These are phyloP conservation scores for Oryzias curvinotus DNA, from an alignment of 2,113 vertebrate genomes.

Conservation along the genomic window DNA sequence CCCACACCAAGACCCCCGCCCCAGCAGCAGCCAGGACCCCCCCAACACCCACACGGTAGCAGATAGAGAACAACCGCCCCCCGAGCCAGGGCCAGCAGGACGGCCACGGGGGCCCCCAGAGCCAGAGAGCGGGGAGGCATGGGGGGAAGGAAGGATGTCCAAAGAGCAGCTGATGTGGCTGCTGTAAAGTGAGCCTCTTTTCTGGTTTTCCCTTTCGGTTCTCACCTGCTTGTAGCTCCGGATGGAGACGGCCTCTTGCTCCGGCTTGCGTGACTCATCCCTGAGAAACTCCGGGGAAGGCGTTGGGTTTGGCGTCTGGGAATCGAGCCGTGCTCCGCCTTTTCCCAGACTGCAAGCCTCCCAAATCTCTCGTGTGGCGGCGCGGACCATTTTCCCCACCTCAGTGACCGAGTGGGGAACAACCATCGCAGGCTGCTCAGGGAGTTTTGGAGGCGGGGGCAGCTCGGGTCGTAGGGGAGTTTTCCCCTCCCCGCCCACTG, in stretches of 20 bases:
- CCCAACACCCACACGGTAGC: too few relatives aligned
- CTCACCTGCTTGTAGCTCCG: constrained; percentile 89
- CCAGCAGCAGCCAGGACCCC: too few relatives aligned
- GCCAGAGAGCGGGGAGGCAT: too few relatives aligned
- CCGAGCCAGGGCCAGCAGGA: too few relatives aligned
- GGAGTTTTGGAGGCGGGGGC: constrained; percentile 75
- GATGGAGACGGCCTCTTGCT: constrained; percentile 80
- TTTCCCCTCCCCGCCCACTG: constrained; percentile 53
- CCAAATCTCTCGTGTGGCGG: constrained; percentile 89
- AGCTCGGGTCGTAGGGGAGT: constrained; percentile 79
- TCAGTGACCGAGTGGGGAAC: constrained; percentile 87
- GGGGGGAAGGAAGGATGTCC: too few relatives aligned
- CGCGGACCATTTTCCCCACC: constrained; percentile 86
- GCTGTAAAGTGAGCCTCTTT: neutral
- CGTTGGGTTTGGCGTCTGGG: constrained; percentile 55
- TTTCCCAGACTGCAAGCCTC: constrained; percentile 80
- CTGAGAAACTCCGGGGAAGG: constrained; percentile 74
- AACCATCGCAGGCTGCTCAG: constrained; percentile 83
- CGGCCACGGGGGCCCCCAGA: too few relatives aligned
- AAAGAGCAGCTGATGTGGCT: too few relatives aligned
- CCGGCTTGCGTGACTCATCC: constrained; percentile 64
- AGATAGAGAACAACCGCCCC: too few relatives aligned
- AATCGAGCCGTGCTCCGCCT: constrained; percentile 66
- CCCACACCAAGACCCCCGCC: too few relatives aligned
- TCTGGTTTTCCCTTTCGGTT: neutral